Conservation (phyloP, 2,797 vertebrate genomes). For the Neostethus bicornis region DNA sequence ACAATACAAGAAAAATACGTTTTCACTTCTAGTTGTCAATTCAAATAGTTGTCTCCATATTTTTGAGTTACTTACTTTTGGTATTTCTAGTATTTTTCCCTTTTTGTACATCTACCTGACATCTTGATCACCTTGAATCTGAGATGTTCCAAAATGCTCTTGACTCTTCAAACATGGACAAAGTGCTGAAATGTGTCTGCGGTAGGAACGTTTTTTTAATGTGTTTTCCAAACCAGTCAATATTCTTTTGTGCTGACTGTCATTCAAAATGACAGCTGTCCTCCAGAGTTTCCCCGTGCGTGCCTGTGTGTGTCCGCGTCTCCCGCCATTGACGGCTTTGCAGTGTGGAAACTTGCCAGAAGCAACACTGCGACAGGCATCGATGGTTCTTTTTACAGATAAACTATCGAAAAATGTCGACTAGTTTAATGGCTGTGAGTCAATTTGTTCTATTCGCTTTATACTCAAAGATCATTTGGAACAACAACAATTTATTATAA, state of each 20-base stretch:
- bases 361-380: slow-evolving; percentile 44
- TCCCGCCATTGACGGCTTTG: slow-evolving; percentile 32
- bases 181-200: slow-evolving; percentile 28
- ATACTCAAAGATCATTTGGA: slow-evolving; percentile 25
- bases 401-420: slow-evolving; percentile 45
- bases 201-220: slow-evolving; percentile 32
- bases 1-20: too few species aligned
- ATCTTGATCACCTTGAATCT: slow-evolving; percentile 1
- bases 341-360: slow-evolving; percentile 49
- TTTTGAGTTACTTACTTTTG: not conserved
- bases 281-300: slow-evolving; percentile 26
- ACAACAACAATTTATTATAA: slow-evolving; percentile 11
- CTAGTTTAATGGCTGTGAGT: slow-evolving; percentile 31
- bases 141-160: slow-evolving; percentile 29
- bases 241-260: slow-evolving; percentile 50
- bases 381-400: slow-evolving; percentile 49
- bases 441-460: slow-evolving; percentile 51
- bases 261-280: slow-evolving; percentile 54
- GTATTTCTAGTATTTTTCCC: slow-evolving; percentile 10
- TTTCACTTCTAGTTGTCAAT: not conserved
- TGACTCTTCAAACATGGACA: slow-evolving; percentile 6
- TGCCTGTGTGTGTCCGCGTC: slow-evolving; percentile 19
- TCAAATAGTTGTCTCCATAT: slow-evolving; percentile 4
- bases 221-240: slow-evolving; percentile 42
- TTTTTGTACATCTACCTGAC: not conserved